A percentile compares a stretch with the other conserved stretches of the same genome.
phyloP scores from a whole-genome alignment of 2,113 vertebrate species.

The Scolopax mira region DNA sequence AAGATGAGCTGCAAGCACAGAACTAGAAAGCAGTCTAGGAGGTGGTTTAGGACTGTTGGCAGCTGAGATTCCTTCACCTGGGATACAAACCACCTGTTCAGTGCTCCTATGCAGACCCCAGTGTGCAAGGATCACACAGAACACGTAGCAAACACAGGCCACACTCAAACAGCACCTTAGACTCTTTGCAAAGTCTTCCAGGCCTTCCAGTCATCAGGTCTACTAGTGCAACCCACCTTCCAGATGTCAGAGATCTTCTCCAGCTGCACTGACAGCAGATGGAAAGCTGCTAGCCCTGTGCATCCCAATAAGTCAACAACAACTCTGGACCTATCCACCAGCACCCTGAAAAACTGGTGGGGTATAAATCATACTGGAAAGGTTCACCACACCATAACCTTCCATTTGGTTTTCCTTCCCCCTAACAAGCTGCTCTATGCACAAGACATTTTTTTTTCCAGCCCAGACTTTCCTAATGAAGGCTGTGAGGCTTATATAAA shows the following conservation, averaged over 20 bases:
- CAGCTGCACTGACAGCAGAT: background rate
- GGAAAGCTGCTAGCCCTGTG: background rate
- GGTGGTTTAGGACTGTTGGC: background rate
- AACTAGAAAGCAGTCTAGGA: background rate
- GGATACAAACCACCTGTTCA: background rate
- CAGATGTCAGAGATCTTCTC: background rate
- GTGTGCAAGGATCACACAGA: accelerated
- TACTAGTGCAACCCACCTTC: background rate
- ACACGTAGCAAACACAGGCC: accelerated
- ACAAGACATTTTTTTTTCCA: background rate
- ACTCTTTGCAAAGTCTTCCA: background rate
- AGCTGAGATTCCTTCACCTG: background rate
- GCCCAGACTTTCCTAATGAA: constrained; percentile 15
- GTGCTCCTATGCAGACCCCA: accelerated
- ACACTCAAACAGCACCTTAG: accelerated
- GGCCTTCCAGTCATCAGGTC: background rate
- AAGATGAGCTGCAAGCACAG: background rate
- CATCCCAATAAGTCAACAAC: background rate
- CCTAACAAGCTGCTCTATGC: background rate
- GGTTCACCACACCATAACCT: background rate
- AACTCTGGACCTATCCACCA: background rate
- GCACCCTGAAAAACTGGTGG: background rate
- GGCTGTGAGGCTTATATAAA: constrained; percentile 21
- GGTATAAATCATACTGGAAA: accelerated
- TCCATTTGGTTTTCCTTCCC: background rate